Evolutionary conservation across 2,797 vertebrate genomes (phyloP).

Genomic region (Myotis findleyi): DNA sequence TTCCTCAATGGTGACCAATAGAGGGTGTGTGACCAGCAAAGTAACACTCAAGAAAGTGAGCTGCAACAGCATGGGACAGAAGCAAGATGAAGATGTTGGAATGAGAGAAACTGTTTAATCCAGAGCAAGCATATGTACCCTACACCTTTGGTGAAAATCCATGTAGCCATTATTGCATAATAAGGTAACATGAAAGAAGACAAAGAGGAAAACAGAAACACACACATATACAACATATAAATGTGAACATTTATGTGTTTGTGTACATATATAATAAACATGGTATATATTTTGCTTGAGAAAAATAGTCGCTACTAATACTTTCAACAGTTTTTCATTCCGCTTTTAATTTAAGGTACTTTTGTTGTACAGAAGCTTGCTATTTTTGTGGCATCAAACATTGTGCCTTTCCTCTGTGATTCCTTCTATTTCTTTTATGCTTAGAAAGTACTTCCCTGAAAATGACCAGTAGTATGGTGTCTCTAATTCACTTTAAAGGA

Average conservation of each 20-base stretch:
- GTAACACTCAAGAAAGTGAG: not conserved
- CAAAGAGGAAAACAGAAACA: not conserved
- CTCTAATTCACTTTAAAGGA: not conserved
- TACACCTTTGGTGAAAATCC: not conserved
- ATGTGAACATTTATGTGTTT: not conserved
- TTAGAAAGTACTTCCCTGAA: not conserved
- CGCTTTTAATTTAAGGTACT: not conserved
- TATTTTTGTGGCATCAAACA: not conserved
- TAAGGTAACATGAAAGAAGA: not conserved
- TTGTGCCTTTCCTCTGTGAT: not conserved
- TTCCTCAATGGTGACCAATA: not conserved
- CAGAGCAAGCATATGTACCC: not conserved
- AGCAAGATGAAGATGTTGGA: not conserved
- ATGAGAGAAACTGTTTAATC: not conserved
- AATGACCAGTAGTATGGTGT: not conserved
- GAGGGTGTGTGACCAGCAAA: not conserved
- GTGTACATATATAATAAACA: not conserved
- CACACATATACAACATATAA: not conserved
- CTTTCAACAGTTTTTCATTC: constrained; percentile 19
- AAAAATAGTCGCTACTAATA: constrained; percentile 13
- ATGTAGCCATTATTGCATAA: not conserved
- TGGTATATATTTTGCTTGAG: not conserved
- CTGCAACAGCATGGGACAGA: not conserved
- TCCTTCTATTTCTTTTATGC: constrained; percentile 35
- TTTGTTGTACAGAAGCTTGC: not conserved